Conservation (phyloP, 2,113 vertebrate species). For the Syngnathus typhle region DNA sequence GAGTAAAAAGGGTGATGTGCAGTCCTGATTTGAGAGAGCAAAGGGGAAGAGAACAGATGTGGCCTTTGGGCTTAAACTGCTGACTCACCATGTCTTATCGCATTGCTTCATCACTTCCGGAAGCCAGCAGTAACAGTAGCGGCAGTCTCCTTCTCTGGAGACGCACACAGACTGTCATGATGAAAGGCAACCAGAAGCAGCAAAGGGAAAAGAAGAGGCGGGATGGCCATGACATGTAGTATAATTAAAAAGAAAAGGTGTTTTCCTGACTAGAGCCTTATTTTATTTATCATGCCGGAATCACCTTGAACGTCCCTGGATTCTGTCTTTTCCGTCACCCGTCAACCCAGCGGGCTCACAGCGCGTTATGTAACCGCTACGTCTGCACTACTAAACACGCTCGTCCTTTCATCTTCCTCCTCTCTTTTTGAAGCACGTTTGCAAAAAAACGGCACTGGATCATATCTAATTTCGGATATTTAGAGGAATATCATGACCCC, state of each 20-base stretch:
- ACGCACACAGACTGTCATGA: conserved; percentile 20
- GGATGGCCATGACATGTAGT: neutral
- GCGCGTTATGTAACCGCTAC: conserved; percentile 34
- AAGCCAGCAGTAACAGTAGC: conserved; percentile 24
- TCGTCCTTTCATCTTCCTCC: conserved; percentile 11
- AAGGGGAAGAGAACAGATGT: conserved; percentile 57
- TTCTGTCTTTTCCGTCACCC: conserved; percentile 11
- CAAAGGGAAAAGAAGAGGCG: conserved; percentile 5
- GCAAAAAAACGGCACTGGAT: conserved; percentile 10
- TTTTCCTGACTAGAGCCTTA: conserved; percentile 19
- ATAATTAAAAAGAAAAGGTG: conserved; percentile 18
- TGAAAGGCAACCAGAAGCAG: conserved; percentile 23
- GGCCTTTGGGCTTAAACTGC: conserved; percentile 60
- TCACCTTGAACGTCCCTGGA: conserved; percentile 46
- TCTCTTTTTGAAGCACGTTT: conserved; percentile 17
- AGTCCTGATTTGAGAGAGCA: neutral
- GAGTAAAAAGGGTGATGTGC: neutral
- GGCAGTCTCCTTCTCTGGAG: conserved; percentile 31
- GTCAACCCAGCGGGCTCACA: conserved; percentile 7
- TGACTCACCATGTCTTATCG: conserved; percentile 70
- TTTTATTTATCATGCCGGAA: neutral
- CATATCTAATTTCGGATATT: conserved; percentile 8
- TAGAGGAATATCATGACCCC: conserved; percentile 1
- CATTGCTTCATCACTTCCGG: conserved; percentile 56
- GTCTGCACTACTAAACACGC: conserved; percentile 12